Evolutionary conservation across 2,888 invertebrate species (phyloP), one percentile per base, ranked within the genome.

Genomic region (Drosophila hamatofila): DNA sequence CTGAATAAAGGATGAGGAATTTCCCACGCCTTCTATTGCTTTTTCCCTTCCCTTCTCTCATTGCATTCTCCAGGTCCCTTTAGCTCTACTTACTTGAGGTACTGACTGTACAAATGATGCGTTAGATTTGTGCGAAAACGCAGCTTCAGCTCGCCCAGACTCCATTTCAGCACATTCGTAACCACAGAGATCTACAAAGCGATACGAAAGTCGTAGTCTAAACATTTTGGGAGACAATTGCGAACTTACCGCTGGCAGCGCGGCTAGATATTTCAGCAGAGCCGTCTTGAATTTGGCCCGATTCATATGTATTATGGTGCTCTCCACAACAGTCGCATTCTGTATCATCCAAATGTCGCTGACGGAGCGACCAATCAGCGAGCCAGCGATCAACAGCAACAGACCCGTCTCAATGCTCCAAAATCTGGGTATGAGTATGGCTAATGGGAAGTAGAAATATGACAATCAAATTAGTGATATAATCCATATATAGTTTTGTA

Each of bases 301-400:
- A 92, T 98, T 95, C 95, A 97, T 97, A 78, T 97, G 96, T 84
- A 99, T 97, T 76, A 99, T 98, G 7, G 98, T 96, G 91, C 98
- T 97, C 94, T 99, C 99, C 83, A 99, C 96, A 62, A 96, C 94
- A 2, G 99, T 99, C 14, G 97, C 97, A 92, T 97, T 97, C 90
- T 97, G 96, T 83, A 99, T 99, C 94, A 99, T 96, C 98, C 98
- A 99, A 59, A 99, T 95, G 93, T 99, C 99, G 91, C 98, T 98
- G 80, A 98, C 94, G 0, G 99, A 98, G 81, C 99, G 94, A 3
- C 97, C 96, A 25, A 98, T 94, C 46, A 99, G 94, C 6, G 98
- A 95, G 6, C 94, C 91, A 0, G 98, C 99, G 9, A 98, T 95
- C 27, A 97, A 92, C 14, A 94, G 73, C 90, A 97, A 94, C 73